phyloP scores from a whole-genome alignment of 2,797 vertebrate species.

The Lithobates pipiens region DNA sequence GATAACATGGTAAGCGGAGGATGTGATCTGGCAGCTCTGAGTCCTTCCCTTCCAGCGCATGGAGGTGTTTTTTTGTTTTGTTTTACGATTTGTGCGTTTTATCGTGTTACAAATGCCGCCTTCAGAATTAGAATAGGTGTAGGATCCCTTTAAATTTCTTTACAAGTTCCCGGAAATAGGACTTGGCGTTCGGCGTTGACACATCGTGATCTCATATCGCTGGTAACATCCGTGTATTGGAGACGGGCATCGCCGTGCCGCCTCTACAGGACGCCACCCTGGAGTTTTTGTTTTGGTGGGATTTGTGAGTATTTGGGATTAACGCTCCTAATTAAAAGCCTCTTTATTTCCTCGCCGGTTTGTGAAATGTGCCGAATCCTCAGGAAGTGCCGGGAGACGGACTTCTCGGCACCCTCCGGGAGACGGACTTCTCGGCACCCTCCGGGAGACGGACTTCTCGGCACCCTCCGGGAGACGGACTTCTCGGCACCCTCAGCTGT shows the following conservation, averaged over 20 bases:
- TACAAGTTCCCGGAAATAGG: neutral
- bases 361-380: neutral
- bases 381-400: too few species aligned
- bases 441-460: too few species aligned
- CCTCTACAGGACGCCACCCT: neutral
- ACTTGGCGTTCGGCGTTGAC: neutral
- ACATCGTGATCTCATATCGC: neutral
- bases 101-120: neutral
- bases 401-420: too few species aligned
- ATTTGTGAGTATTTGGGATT: too few species aligned
- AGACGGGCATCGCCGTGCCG: neutral
- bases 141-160: constrained; percentile 5
- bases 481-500: too few species aligned
- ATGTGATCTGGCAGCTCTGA: neutral
- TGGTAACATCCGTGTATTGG: too few species aligned
- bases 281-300: neutral
- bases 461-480: too few species aligned
- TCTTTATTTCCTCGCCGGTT: neutral
- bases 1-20: constrained; percentile 37
- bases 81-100: neutral
- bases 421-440: too few species aligned
- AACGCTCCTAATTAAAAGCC: too few species aligned
- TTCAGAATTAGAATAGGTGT: neutral
- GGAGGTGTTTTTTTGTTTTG: neutral
- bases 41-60: neutral